Conservation (phyloP, 1,140 invertebrate species). For the Reticulitermes speratus region DNA sequence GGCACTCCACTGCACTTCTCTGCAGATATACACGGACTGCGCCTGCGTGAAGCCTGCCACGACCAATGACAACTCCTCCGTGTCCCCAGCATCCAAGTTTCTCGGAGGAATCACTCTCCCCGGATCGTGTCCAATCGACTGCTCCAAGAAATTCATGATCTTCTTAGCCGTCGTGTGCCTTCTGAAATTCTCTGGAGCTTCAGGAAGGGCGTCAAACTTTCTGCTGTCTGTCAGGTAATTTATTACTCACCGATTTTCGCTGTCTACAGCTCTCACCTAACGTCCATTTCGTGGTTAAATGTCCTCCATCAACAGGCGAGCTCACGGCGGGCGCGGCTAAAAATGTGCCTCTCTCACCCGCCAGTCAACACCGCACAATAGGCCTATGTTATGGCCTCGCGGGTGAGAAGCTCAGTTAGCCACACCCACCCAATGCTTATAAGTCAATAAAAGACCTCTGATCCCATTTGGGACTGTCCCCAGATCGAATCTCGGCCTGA, state of each 20-base stretch:
- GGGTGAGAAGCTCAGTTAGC: no score
- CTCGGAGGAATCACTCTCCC: slow-evolving; percentile 48
- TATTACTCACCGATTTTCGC: neutral
- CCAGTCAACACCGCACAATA: no score
- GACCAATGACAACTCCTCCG: neutral
- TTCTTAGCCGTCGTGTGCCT: slow-evolving; percentile 67
- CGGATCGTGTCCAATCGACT: slow-evolving; percentile 66
- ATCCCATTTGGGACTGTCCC: no score
- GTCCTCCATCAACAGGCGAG: neutral
- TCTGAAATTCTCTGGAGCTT: slow-evolving; percentile 65
- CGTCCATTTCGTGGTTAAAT: neutral
- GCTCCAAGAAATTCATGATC: slow-evolving; percentile 61
- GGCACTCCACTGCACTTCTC: neutral
- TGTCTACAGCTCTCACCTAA: neutral
- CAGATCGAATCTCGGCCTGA: no score
- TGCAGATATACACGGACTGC: slow-evolving; percentile 39
- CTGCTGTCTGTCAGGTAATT: slow-evolving; percentile 60
- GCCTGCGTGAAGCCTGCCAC: slow-evolving; percentile 30
- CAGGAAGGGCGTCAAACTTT: slow-evolving; percentile 67
- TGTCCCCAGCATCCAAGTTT: neutral
- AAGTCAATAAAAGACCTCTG: no score
- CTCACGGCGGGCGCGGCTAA: no score
- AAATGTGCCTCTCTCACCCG: no score
- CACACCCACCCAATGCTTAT: no score
- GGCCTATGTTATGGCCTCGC: no score